Percentiles rank a stretch among this genome's conserved stretches.
These are phyloP conservation scores for Brachirus orientalis DNA, from an alignment of 2,113 vertebrate species.

Conservation along the genomic window DNA sequence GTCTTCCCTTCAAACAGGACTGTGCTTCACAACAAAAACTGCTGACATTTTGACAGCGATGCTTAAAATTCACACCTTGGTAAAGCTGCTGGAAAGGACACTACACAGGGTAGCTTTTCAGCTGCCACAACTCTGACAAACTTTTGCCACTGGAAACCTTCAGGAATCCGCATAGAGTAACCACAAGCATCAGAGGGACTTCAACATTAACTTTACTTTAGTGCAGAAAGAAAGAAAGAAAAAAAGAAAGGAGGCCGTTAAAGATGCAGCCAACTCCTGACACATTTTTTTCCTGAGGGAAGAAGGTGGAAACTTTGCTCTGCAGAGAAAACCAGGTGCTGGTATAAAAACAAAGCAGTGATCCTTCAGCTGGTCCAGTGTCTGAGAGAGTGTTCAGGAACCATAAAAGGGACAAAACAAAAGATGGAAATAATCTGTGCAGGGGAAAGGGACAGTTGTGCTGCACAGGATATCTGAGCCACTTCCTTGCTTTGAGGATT, in stretches of 20 bases:
- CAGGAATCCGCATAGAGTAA: slow-evolving; percentile 35
- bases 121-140: slow-evolving; percentile 7
- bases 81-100: background rate
- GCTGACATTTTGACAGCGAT: background rate
- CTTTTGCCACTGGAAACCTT: slow-evolving; percentile 29
- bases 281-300: slow-evolving; percentile 60
- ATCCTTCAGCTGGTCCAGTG: slow-evolving; percentile 12
- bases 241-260: slow-evolving; percentile 22
- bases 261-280: slow-evolving; percentile 53
- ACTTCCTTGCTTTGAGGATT: slow-evolving; percentile 29
- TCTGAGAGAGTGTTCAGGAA: slow-evolving; percentile 6
- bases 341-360: slow-evolving; percentile 14
- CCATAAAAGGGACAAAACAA: slow-evolving; percentile 36
- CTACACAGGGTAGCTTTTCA: background rate
- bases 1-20: background rate
- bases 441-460: background rate
- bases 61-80: background rate
- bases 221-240: background rate
- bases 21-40: slow-evolving; percentile 13
- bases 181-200: slow-evolving; percentile 26
- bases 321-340: slow-evolving; percentile 56
- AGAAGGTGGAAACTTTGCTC: slow-evolving; percentile 61
- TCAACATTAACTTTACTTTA: slow-evolving; percentile 12
- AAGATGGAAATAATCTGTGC: slow-evolving; percentile 24
- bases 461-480: background rate